A percentile compares a stretch with the other conserved stretches of the same genome.
Conservation (phyloP, 2,113 vertebrate species). For the Serilophus lunatus region DNA sequence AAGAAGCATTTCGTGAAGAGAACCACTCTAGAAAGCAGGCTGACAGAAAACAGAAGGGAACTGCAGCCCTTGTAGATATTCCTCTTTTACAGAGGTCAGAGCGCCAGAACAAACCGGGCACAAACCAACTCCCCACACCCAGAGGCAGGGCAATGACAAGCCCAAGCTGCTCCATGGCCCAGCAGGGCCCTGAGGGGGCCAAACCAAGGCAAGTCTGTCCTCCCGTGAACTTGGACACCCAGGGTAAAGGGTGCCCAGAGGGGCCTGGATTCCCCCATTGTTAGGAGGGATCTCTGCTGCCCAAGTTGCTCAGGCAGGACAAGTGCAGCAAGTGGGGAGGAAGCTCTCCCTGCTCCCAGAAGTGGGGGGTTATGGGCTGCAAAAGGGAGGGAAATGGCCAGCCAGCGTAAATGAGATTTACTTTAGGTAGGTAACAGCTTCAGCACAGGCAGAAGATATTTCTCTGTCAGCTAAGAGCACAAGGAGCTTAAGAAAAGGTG, state of each 20-base stretch:
- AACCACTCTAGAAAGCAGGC: background rate
- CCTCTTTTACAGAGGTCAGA: background rate
- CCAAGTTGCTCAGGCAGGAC: background rate
- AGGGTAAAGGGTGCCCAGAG: accelerated
- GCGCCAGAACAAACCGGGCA: background rate
- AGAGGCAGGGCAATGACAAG: background rate
- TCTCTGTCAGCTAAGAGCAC: background rate
- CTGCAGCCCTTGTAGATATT: accelerated
- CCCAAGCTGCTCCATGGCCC: accelerated
- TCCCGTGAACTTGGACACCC: accelerated
- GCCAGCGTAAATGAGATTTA: background rate
- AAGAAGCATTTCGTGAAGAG: background rate
- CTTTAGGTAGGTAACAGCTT: background rate
- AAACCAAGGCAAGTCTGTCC: accelerated
- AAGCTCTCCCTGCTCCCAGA: background rate
- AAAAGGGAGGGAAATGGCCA: background rate
- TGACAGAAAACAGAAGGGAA: background rate
- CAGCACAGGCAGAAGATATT: background rate
- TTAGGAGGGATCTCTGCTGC: background rate
- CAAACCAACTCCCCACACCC: background rate
- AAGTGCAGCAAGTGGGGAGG: accelerated
- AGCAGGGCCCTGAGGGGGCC: background rate
- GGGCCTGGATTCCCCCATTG: accelerated
- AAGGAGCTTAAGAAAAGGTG: background rate
- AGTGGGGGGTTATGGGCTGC: background rate